Base-by-base conservation (phyloP, 1,140 invertebrate genomes). In the Zaprionus nigranus region DNA sequence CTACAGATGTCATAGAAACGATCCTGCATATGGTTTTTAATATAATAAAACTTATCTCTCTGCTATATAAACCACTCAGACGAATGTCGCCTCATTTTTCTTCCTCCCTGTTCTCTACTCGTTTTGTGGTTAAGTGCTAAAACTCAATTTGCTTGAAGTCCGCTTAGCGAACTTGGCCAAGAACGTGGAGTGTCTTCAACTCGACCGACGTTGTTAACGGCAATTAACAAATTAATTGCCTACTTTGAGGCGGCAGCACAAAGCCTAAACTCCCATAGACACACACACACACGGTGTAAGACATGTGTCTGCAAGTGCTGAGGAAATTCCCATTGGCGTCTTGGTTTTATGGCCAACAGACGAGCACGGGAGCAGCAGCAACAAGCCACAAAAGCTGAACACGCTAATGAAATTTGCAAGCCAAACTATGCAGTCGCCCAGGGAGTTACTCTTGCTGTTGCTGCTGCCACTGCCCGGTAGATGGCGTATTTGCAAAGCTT, bases 171-270 rank as follows among this genome's bases (percentile, higher is more conserved):
- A 51, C 20, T 61, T 70, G 38, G 51, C 49, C 22, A 53, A 26
- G 51, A 34, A 54, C 68, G 79, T 69, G 71, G 66, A 82, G 53
- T 85, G 75, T 75, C 82, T 69, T 77, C 82, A 82, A 86, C 86
- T 85, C 75, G 71, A 17, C 82, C 61, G 76, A 86, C 79, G 73
- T 77, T 87, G 82, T 85, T 82, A 75, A 67, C 71, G 82, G 62
- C 82, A 86, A 86, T 86, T 86, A 86, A 82, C 83, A 86, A 86
- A 86, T 86, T 86, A 87, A 86, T 86, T 86, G 79, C 76, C 79
- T 86, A 86, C 79, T 86, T 86, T 86, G 72, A 72, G 76, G 72
- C 67, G 67, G 75, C 76, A 17, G 75, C 72, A 79, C 68, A 65
- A 79, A 84, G 77, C 72, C 34, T n/a, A 26, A 63, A 58, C 40